phyloP scores from a whole-genome alignment of 2,113 vertebrate species.

The Callipepla squamata region DNA sequence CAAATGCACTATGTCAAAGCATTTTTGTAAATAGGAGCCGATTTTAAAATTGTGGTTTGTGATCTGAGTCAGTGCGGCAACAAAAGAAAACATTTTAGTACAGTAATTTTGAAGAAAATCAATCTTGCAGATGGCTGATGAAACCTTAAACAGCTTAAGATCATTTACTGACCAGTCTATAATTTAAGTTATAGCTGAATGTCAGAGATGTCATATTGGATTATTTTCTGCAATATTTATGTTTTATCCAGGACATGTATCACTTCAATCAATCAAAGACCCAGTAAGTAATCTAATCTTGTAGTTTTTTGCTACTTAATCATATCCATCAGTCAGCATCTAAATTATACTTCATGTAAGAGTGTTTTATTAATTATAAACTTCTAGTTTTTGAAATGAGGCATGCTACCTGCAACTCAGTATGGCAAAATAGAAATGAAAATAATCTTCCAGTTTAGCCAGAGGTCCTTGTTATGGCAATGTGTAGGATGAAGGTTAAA shows the following conservation, averaged over 20 bases:
- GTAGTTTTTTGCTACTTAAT: slow-evolving; percentile 44
- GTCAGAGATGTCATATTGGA: slow-evolving; percentile 71
- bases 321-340: slow-evolving; percentile 49
- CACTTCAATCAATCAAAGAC: slow-evolving; percentile 60
- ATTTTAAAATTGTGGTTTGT: slow-evolving; percentile 84
- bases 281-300: slow-evolving; percentile 54
- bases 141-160: slow-evolving; percentile 83
- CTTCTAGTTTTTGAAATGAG: background rate
- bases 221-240: slow-evolving; percentile 77
- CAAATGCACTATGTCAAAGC: slow-evolving; percentile 87
- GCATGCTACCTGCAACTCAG: background rate
- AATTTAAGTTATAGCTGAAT: slow-evolving; percentile 78
- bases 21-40: slow-evolving; percentile 83
- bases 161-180: slow-evolving; percentile 79
- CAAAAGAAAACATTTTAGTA: slow-evolving; percentile 86
- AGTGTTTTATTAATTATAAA: slow-evolving; percentile 44
- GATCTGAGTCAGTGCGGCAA: slow-evolving; percentile 80
- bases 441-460: background rate
- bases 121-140: slow-evolving; percentile 78
- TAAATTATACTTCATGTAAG: slow-evolving; percentile 48
- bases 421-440: slow-evolving; percentile 13
- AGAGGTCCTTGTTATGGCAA: background rate
- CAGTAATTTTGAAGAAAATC: slow-evolving; percentile 83
- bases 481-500: background rate
- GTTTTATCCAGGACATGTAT: slow-evolving; percentile 63